phyloP scores from a whole-genome alignment of 2,113 vertebrate genomes.

The Coregonus clupeaformis region DNA sequence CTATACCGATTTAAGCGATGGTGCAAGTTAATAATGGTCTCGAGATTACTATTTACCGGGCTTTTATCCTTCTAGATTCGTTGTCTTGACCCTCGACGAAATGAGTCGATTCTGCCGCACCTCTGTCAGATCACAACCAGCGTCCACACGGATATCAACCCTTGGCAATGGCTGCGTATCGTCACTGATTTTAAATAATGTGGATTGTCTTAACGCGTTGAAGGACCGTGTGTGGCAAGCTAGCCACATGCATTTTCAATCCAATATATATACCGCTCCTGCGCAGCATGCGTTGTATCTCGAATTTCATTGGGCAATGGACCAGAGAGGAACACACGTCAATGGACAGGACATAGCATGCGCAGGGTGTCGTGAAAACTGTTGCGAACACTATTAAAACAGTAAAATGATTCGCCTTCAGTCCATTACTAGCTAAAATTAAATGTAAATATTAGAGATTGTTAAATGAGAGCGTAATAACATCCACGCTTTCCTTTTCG shows the following conservation, averaged over 20 bases:
- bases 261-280: conserved; percentile 33
- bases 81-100: conserved; percentile 25
- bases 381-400: conserved; percentile 30
- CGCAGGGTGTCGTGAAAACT: conserved; percentile 34
- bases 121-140: conserved; percentile 61
- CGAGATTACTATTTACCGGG: conserved; percentile 36
- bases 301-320: conserved; percentile 45
- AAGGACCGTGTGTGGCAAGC: background rate
- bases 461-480: background rate
- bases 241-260: background rate
- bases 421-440: background rate
- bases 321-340: conserved; percentile 1
- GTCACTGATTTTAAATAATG: conserved; percentile 6
- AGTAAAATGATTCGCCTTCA: background rate
- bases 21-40: background rate
- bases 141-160: conserved; percentile 45
- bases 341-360: conserved; percentile 16
- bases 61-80: conserved; percentile 19
- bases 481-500: background rate
- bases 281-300: conserved; percentile 41
- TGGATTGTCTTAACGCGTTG: conserved; percentile 1
- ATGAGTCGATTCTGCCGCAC: conserved; percentile 47
- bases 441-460: background rate
- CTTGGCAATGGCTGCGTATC: conserved; percentile 13
- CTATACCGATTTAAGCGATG: conserved; percentile 10